Conservation (phyloP, 2,113 vertebrate species). For the Microcebus lehilahytsara region DNA sequence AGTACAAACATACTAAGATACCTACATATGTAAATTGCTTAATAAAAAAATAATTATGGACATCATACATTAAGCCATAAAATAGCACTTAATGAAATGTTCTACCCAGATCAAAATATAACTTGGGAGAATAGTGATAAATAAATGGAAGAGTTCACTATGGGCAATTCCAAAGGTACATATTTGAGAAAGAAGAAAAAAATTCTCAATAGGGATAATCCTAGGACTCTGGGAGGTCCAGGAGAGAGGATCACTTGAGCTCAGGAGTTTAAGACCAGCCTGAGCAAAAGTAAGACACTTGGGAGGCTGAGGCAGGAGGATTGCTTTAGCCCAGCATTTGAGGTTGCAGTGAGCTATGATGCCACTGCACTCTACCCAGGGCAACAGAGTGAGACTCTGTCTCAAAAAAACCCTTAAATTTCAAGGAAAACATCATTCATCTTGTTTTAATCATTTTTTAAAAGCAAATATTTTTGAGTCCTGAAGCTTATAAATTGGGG, state of each 20-base stretch:
- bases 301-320: no score
- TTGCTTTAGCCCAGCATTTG: no score
- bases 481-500: not conserved
- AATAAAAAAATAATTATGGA: slow-evolving; percentile 8
- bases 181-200: slow-evolving; percentile 6
- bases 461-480: not conserved
- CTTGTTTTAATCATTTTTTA: not conserved
- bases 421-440: not conserved
- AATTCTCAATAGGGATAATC: not conserved
- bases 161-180: not conserved
- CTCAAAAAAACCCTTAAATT: not conserved
- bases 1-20: not conserved
- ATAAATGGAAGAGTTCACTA: not conserved
- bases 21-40: not conserved
- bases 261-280: no score
- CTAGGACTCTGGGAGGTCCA: no score
- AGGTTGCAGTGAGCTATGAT: no score
- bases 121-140: not conserved
- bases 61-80: not conserved
- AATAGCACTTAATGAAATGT: slow-evolving; percentile 37
- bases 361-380: no score
- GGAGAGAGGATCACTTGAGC: no score
- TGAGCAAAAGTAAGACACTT: no score
- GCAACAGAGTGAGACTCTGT: no score
- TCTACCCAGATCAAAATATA: not conserved